Evolutionary conservation across 2,797 vertebrate species (phyloP).

Genomic region (Nothura maculosa): DNA sequence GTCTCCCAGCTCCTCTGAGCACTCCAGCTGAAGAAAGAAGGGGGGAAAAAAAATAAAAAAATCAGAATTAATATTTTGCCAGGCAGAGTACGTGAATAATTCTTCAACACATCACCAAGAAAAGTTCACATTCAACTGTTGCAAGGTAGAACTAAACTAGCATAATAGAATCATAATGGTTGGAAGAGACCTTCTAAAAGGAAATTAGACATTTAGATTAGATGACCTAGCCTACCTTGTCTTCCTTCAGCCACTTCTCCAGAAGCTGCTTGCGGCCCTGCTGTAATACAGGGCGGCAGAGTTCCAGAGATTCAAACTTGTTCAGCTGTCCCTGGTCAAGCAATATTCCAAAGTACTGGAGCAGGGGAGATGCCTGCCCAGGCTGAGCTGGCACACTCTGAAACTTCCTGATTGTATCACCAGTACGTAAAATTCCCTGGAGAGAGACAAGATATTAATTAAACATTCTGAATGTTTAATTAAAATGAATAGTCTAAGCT

Average conservation of each 20-base stretch:
- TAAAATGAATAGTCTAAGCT: not conserved
- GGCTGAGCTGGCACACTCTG: slow-evolving; percentile 92
- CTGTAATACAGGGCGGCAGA: slow-evolving; percentile 92
- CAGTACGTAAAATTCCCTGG: slow-evolving; percentile 91
- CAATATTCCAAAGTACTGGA: slow-evolving; percentile 95
- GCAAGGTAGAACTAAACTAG: not conserved
- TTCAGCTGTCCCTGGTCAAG: slow-evolving; percentile 94
- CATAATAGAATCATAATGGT: no score
- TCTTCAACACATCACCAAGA: not conserved
- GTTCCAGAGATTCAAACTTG: slow-evolving; percentile 93
- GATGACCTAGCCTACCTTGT: slow-evolving; percentile 84
- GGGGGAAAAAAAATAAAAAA: not conserved
- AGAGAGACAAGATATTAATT: not conserved
- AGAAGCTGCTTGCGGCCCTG: slow-evolving; percentile 94
- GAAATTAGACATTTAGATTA: no score
- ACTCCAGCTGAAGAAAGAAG: slow-evolving; percentile 87
- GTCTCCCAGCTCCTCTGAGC: slow-evolving; percentile 94
- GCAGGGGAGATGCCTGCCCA: slow-evolving; percentile 91
- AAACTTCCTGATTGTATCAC: slow-evolving; percentile 92
- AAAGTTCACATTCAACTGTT: not conserved
- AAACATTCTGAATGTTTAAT: not conserved
- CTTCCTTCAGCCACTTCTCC: slow-evolving; percentile 96
- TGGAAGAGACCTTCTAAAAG: no score
- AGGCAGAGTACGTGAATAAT: not conserved
- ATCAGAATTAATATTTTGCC: slow-evolving; percentile 10